phyloP scores from a whole-genome alignment of 2,797 vertebrate genomes.

The Pangasius djambal region DNA sequence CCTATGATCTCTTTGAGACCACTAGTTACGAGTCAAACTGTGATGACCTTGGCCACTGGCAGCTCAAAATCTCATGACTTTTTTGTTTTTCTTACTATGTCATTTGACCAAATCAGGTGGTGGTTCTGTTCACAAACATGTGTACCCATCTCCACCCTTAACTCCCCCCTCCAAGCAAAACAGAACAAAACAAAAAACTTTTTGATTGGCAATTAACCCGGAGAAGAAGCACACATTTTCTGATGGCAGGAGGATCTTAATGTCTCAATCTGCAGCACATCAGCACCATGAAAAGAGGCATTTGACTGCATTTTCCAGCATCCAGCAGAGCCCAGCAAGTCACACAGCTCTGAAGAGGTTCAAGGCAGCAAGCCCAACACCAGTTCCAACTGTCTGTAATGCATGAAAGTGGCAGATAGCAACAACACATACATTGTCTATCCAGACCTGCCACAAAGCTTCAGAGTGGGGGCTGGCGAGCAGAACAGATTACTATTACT shows the following conservation, averaged over 20 bases:
- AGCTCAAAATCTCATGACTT: neutral
- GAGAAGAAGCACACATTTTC: constrained; percentile 93
- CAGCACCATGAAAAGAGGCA: constrained; percentile 86
- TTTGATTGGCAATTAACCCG: constrained; percentile 93
- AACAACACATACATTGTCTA: constrained; percentile 55
- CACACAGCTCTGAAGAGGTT: constrained; percentile 80
- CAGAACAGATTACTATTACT: constrained; percentile 76
- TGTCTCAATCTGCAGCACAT: constrained; percentile 96
- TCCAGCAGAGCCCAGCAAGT: constrained; percentile 79
- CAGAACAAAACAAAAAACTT: constrained; percentile 71
- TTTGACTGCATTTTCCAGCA: constrained; percentile 74
- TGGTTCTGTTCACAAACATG: neutral
- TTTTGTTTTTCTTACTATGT: neutral
- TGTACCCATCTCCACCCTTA: constrained; percentile 63
- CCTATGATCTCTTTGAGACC: neutral
- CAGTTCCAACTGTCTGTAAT: constrained; percentile 61
- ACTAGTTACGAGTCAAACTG: neutral
- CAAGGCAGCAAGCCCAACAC: constrained; percentile 82
- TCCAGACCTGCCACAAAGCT: constrained; percentile 41
- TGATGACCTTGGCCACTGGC: neutral
- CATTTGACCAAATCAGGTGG: neutral
- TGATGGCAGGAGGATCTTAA: constrained; percentile 85
- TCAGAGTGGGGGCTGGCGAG: constrained; percentile 68
- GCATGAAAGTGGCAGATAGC: constrained; percentile 45
- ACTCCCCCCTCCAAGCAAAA: constrained; percentile 69